phyloP scores from a whole-genome alignment of 2,888 invertebrate species.

The Sesia bembeciformis region DNA sequence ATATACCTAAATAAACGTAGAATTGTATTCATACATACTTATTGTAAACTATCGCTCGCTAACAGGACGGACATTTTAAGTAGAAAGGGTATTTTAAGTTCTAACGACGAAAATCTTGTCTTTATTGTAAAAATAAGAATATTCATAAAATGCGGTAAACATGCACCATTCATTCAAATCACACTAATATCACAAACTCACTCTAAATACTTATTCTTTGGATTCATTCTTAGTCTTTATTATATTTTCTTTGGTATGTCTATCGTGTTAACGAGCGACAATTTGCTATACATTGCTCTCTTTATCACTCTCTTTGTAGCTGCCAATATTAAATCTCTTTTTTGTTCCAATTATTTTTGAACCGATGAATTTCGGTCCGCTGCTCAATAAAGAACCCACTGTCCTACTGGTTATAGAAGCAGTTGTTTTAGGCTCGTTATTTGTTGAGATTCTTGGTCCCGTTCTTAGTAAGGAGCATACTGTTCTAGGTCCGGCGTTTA shows the following conservation, averaged over 20 bases:
- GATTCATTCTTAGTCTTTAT: conserved; percentile 11
- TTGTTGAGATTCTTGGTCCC: neutral
- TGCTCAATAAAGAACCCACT: conserved; percentile 11
- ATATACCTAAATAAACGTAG: neutral
- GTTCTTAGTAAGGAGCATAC: neutral
- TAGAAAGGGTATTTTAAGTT: neutral
- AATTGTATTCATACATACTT: neutral
- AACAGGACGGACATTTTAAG: conserved; percentile 44
- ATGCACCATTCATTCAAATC: neutral
- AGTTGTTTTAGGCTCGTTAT: neutral
- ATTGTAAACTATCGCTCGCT: conserved; percentile 35
- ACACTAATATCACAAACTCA: neutral
- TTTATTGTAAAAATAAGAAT: no score
- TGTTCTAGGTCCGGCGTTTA: neutral
- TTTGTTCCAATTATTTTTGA: conserved; percentile 23
- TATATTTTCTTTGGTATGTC: conserved; percentile 41
- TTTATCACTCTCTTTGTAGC: conserved; percentile 20
- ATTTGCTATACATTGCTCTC: conserved; percentile 38
- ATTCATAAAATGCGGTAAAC: no score
- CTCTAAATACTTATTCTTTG: neutral
- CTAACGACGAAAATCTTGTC: no score
- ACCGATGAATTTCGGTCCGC: conserved; percentile 38
- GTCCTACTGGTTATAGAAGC: conserved; percentile 1
- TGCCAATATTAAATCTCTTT: conserved; percentile 13
- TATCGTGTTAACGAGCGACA: conserved; percentile 51